Evolutionary conservation across 1,140 invertebrate species (phyloP).

Genomic region (Penaeus vannamei): DNA sequence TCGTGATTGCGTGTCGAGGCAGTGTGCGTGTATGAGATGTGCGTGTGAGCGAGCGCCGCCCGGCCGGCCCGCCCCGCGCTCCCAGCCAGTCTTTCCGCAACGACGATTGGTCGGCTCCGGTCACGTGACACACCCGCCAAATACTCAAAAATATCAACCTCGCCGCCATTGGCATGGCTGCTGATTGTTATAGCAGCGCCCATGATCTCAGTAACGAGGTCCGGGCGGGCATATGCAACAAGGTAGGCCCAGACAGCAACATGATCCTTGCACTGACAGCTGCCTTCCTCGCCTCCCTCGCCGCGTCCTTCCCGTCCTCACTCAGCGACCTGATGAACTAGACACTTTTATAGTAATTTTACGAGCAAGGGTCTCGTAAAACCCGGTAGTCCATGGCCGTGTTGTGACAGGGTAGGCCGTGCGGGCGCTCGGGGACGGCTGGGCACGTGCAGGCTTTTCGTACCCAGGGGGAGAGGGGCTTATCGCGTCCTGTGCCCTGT

Average conservation of each 20-base stretch:
- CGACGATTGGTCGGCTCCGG: conserved; percentile 61
- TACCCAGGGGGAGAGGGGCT: no score
- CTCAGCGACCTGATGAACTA: conserved; percentile 38
- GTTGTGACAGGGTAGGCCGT: conserved; percentile 38
- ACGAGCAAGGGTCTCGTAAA: conserved; percentile 47
- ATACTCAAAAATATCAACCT: conserved; percentile 62
- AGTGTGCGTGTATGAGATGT: conserved; percentile 11
- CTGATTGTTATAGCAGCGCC: conserved; percentile 39
- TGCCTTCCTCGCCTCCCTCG: background rate
- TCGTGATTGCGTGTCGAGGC: no score
- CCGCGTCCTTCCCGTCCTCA: conserved; percentile 26
- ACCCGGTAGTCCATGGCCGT: conserved; percentile 39
- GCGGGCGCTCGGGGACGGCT: background rate
- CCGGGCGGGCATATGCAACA: conserved; percentile 8
- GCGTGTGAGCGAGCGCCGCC: conserved; percentile 29
- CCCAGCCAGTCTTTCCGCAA: conserved; percentile 38
- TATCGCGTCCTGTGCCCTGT: no score
- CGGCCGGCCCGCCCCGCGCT: conserved; percentile 29
- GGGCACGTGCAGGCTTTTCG: conserved; percentile 24
- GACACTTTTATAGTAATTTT: conserved; percentile 44
- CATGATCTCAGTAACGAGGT: conserved; percentile 37
- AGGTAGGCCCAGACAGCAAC: background rate
- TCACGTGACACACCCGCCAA: conserved; percentile 62
- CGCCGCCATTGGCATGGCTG: conserved; percentile 56
- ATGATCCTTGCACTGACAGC: background rate